Base-by-base conservation (phyloP, 2,113 vertebrate genomes). In the Gnathonemus longibarbis region DNA sequence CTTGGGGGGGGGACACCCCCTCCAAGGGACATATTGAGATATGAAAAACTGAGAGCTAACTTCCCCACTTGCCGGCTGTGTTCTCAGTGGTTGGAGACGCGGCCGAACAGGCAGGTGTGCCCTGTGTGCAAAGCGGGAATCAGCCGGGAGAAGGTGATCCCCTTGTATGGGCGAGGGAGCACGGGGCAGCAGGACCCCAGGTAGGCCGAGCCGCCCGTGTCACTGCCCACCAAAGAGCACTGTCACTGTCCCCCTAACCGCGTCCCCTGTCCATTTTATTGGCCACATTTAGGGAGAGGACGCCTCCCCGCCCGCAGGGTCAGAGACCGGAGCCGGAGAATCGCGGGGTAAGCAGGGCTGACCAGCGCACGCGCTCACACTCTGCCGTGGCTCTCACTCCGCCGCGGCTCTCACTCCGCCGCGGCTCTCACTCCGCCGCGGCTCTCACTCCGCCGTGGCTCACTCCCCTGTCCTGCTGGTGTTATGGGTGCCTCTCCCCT, bases 41-140 rank as follows among this genome's bases (percentile, higher is more conserved):
- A 39, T 77, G 70, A 77, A 77, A 39, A 5, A 39, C 35, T n/a
- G 39, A 48, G 48, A 24, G 45, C 17, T 46, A 1, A 45, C 83
- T 42, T 9, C 8, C 35, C 21, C 19, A 19, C 45, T 19, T 84
- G 5, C 45, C 31, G 5, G 10, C 13, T 89, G 7, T 90, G 45
- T 52, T 5, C 66, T 8, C 92, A 99, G 98, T 99, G 98, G 98
- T 92, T 99, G 93, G 98, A 99, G 93, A 99, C 98, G 8, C 96
- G 98, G 93, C 98, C 98, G 45, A 99, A 98, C 94, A 96, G 98
- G 93, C 98, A 99, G 92, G 98, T 99, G 91, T 99, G 98, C 95
- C 98, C 98, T 7, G 98, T 99, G 0, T 99, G 98, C 93, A 99
- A 99, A 96, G 98, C 98, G 0, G 98, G 98, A 85, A 99, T 99